Evolutionary conservation across 2,888 invertebrate genomes (phyloP).

Genomic region (Therioaphis trifolii): DNA sequence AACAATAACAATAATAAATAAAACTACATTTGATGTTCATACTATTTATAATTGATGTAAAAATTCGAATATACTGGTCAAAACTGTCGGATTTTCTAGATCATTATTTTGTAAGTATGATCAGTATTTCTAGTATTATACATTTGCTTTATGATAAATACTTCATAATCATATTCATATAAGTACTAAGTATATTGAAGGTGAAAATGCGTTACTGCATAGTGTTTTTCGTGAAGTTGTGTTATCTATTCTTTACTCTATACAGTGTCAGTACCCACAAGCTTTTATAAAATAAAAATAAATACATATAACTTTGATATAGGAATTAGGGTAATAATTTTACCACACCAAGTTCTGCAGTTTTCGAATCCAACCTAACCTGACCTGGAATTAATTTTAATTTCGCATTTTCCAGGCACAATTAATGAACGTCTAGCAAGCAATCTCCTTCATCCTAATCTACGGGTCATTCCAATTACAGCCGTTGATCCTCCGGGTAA

Average conservation of each 20-base stretch:
- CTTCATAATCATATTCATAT: no score
- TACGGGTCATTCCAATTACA: conserved; percentile 61
- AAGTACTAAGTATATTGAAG: no score
- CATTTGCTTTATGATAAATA: no score
- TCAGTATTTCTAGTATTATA: no score
- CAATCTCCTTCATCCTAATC: conserved; percentile 56
- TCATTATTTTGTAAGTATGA: background rate
- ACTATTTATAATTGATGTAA: background rate
- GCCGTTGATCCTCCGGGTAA: conserved; percentile 60
- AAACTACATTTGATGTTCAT: background rate
- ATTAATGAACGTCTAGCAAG: conserved; percentile 57
- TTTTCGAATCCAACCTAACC: conserved; percentile 59
- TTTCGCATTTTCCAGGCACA: conserved; percentile 53
- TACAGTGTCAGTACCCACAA: background rate
- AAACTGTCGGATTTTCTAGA: background rate
- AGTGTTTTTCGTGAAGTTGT: background rate
- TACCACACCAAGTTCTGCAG: background rate
- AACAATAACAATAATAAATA: background rate
- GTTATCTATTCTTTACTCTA: background rate
- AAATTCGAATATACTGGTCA: background rate
- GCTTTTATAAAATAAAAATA: background rate
- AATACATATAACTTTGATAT: background rate
- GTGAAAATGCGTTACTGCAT: no score
- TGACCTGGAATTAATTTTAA: conserved; percentile 59
- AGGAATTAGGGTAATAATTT: conserved; percentile 43